Conservation (phyloP, 2,888 invertebrate genomes). For the Timema podura region DNA sequence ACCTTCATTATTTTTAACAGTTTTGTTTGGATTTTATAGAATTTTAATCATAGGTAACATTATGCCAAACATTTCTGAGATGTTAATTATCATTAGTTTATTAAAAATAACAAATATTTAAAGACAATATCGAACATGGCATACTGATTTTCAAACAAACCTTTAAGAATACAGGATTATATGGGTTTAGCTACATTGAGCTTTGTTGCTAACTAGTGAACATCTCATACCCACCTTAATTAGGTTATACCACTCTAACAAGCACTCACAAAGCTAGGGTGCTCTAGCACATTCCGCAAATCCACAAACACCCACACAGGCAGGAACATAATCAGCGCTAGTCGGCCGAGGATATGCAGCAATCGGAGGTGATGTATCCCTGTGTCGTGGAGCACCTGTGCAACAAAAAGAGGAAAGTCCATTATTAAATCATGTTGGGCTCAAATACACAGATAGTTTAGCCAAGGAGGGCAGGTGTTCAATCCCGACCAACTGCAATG, state of each 20-base stretch:
- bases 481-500: too few relatives aligned
- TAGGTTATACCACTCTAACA: neutral
- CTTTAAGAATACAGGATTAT: too few relatives aligned
- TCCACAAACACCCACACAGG: constrained; percentile 80
- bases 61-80: too few relatives aligned
- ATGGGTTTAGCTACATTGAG: too few relatives aligned
- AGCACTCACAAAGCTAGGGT: constrained; percentile 58
- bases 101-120: too few relatives aligned
- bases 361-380: constrained; percentile 86
- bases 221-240: neutral
- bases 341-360: constrained; percentile 70
- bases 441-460: too few relatives aligned
- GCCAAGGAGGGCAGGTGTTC: too few relatives aligned
- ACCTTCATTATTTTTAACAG: neutral
- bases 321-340: constrained; percentile 74
- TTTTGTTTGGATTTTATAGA: neutral
- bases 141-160: too few relatives aligned
- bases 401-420: constrained; percentile 18
- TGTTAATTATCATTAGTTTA: too few relatives aligned
- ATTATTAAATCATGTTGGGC: neutral
- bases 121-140: too few relatives aligned
- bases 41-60: too few relatives aligned
- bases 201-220: neutral
- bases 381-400: constrained; percentile 74
- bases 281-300: constrained; percentile 56